Percentiles rank a stretch among this genome's conserved stretches.
Evolutionary conservation across 2,797 vertebrate species (phyloP).

Genomic region (Parauchenoglanis ngamensis): DNA sequence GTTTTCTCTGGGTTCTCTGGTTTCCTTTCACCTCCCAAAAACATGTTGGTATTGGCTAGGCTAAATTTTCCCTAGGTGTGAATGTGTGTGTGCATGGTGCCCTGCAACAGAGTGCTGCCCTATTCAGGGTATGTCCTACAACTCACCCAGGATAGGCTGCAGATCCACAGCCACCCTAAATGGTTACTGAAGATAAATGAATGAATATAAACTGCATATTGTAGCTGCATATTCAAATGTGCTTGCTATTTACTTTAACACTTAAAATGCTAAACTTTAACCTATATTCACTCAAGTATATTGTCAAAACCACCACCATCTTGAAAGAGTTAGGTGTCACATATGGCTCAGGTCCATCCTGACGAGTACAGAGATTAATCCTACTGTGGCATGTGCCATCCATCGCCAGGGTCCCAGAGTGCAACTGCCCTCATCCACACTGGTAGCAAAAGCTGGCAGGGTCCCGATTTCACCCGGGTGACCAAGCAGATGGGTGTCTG

Average conservation of each 20-base stretch:
- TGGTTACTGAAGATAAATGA: background rate
- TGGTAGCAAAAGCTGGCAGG: slow-evolving; percentile 14
- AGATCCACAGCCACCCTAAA: background rate
- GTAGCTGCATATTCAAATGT: background rate
- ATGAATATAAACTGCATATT: background rate
- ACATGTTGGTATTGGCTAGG: background rate
- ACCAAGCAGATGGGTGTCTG: slow-evolving; percentile 32
- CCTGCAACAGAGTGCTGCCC: background rate
- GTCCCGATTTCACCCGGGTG: slow-evolving; percentile 19
- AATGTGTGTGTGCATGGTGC: background rate
- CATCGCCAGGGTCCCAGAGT: slow-evolving; percentile 7
- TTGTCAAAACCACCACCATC: slow-evolving; percentile 19
- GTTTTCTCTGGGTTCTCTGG: background rate
- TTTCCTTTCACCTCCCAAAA: background rate
- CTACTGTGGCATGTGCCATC: slow-evolving; percentile 31
- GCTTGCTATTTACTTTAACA: background rate
- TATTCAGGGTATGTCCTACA: background rate
- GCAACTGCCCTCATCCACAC: slow-evolving; percentile 20
- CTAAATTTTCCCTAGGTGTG: background rate
- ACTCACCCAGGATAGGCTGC: background rate
- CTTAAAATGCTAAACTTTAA: slow-evolving; percentile 4
- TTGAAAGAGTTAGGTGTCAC: slow-evolving; percentile 30
- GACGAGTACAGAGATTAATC: slow-evolving; percentile 27
- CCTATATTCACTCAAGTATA: slow-evolving; percentile 29
- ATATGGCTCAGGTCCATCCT: slow-evolving; percentile 4